Evolutionary conservation across 2,888 invertebrate species (phyloP).

Genomic region (Octonoba sinensis): DNA sequence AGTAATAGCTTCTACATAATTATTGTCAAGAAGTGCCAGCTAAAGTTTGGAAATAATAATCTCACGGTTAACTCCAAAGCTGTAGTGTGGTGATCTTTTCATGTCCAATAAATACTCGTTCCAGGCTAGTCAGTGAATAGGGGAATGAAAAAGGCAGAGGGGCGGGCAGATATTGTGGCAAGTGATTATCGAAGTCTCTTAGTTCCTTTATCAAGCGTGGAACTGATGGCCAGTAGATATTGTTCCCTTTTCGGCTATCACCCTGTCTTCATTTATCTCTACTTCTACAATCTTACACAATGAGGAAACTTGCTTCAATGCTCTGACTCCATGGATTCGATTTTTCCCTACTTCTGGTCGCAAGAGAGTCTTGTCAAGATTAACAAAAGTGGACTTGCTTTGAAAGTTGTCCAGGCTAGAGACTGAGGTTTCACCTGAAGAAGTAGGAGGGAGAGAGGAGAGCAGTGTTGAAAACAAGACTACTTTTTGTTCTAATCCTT

Average conservation of each 20-base stretch:
- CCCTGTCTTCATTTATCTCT: conserved; percentile 48
- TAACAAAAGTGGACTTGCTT: conserved; percentile 23
- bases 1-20: too few relatives aligned
- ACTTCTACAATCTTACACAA: conserved; percentile 38
- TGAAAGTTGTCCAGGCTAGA: too few relatives aligned
- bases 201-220: conserved; percentile 42
- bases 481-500: too few relatives aligned
- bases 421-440: too few relatives aligned
- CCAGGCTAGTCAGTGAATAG: too few relatives aligned
- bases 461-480: too few relatives aligned
- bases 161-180: conserved; percentile 19
- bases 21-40: too few relatives aligned
- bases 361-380: conserved; percentile 3
- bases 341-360: conserved; percentile 19
- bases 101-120: too few relatives aligned
- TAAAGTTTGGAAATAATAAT: too few relatives aligned
- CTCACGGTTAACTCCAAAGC: too few relatives aligned
- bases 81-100: too few relatives aligned
- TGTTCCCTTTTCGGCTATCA: conserved; percentile 49
- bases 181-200: conserved; percentile 52
- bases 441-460: too few relatives aligned
- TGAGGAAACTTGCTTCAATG: conserved; percentile 40
- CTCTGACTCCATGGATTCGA: conserved; percentile 17
- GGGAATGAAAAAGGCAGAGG: background rate
- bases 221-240: conserved; percentile 51